Base-by-base conservation (phyloP, 2,888 invertebrate genomes). In the Dendrolimus pini region DNA sequence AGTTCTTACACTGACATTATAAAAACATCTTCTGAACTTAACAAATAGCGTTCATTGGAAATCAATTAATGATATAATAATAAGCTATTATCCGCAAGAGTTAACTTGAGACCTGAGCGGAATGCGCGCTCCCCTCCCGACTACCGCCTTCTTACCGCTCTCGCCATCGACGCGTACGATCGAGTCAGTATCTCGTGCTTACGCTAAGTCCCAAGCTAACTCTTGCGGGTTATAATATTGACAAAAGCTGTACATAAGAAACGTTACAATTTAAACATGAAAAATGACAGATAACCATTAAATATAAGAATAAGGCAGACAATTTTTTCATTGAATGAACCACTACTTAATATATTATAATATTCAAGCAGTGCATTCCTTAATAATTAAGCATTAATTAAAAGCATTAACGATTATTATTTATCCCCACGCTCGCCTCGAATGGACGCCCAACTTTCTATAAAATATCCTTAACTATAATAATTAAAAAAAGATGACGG, bases 301-400 rank as follows among this genome's bases (percentile, higher is more conserved):
- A 18, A 47, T 47, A 47, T 7, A 47, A 47, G 76, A 77, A 75
- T 82, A 83, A 83, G 83, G 83, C 83, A 82, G 78, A 78, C 74
- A 68, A 72, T 75, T 66, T 72, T 66, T 72, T 74, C 76, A 78
- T 77, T 77, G 72, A 78, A 72, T 62, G 72, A 70, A 80, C 77
- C 77, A 77, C 69, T 72, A 78, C 77, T 78, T 80, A 73, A 74
- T 71, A 72, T 76, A 76, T 75, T 72, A 77, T 68, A 74, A 76
- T 75, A 77, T 72, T 76, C 69, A 78, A 81, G 82, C 82, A 78
- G 79, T 80, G 79, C 77, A 77, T 76, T 76, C 81, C 80, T 78
- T 77, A 79, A 80, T 77, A 78, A 76, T 78, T 69, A 79, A 80
- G 80, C 78, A 67, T 75, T 72, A 66, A 75, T 70, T 69, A 71